These are phyloP conservation scores for Ophion slaviceki DNA, from an alignment of 2,888 invertebrate genomes.

Conservation along the genomic window DNA sequence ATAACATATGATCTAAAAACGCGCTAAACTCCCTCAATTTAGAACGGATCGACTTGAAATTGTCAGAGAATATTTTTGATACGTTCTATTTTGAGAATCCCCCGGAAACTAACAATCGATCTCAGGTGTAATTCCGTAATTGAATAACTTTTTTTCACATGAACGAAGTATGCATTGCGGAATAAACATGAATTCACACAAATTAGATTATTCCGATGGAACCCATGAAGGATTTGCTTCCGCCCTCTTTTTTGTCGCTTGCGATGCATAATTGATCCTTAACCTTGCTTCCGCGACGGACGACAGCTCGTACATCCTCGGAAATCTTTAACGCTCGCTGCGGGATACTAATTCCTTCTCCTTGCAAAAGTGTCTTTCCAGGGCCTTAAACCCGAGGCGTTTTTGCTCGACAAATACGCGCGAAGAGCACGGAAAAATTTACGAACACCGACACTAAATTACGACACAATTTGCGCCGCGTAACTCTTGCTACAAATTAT, in stretches of 20 bases:
- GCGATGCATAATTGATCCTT: slow-evolving; percentile 45
- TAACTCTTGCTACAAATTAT: neutral
- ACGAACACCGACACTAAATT: neutral
- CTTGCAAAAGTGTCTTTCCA: slow-evolving; percentile 5
- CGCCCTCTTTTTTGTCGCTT: slow-evolving; percentile 23
- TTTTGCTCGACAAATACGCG: neutral
- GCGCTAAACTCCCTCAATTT: no score
- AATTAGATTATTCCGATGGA: slow-evolving; percentile 32
- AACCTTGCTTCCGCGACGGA: slow-evolving; percentile 28
- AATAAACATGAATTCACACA: slow-evolving; percentile 17
- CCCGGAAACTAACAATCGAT: no score
- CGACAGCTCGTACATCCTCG: slow-evolving; percentile 17
- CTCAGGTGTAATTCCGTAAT: no score
- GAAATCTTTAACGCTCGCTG: slow-evolving; percentile 31
- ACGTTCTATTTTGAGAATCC: no score
- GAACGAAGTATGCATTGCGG: neutral
- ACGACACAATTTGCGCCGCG: neutral
- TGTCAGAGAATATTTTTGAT: no score
- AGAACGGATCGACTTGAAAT: no score
- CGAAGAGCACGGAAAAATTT: neutral
- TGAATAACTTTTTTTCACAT: neutral
- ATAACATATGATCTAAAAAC: no score
- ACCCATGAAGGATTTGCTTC: slow-evolving; percentile 28
- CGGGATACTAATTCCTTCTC: slow-evolving; percentile 3
- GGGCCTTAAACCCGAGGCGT: neutral